A percentile compares a stretch with the other conserved stretches of the same genome.
Conservation (phyloP, 1,140 invertebrate species). For the Neotoxoptera formosana region DNA sequence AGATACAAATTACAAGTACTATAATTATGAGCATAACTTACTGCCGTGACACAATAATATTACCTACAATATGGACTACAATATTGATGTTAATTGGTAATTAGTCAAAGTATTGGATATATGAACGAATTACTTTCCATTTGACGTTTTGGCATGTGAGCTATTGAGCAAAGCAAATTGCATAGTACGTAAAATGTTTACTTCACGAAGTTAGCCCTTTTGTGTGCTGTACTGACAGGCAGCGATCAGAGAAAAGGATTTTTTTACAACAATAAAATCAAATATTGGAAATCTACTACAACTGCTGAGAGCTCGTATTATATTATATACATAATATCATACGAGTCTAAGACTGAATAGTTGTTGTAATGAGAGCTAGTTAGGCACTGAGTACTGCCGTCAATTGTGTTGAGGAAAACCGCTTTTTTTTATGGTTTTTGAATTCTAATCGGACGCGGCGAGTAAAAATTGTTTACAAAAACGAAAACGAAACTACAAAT, state of each 20-base stretch:
- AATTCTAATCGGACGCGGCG: background rate
- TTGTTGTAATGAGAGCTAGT: background rate
- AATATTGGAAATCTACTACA: background rate
- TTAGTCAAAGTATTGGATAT: constrained; percentile 5
- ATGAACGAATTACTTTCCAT: background rate
- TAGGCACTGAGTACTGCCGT: background rate
- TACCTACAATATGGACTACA: background rate
- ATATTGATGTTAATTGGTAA: background rate
- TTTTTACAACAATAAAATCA: background rate
- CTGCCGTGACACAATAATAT: background rate
- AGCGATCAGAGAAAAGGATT: background rate
- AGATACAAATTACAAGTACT: background rate
- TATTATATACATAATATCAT: background rate
- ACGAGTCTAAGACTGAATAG: background rate
- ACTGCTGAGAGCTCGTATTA: background rate
- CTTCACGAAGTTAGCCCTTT: background rate
- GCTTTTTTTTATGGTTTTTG: background rate
- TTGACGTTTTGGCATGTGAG: background rate
- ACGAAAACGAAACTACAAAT: background rate
- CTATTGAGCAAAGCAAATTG: background rate
- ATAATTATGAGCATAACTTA: background rate
- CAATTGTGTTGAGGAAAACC: background rate
- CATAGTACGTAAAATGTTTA: background rate
- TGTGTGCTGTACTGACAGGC: background rate
- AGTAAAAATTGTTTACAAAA: background rate